Conservation (phyloP, 1,140 invertebrate species). For the Wasmannia auropunctata region DNA sequence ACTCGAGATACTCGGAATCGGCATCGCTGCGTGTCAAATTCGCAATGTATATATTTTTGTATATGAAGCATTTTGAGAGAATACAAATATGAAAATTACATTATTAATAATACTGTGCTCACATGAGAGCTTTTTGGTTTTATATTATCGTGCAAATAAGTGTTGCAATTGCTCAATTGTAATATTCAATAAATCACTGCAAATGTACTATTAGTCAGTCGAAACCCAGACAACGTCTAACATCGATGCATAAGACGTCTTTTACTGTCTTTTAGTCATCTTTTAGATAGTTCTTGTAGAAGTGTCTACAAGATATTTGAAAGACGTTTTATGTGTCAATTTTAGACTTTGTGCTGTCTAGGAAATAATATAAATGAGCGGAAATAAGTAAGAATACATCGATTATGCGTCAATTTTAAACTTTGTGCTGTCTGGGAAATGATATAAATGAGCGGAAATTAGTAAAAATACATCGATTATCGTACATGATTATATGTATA, state of each 20-base stretch:
- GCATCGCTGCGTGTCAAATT: not conserved
- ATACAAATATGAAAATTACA: not conserved
- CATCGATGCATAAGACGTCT: too few species aligned
- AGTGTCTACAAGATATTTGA: too few species aligned
- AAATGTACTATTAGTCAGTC: too few species aligned
- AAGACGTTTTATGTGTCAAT: too few species aligned
- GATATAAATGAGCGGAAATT: not conserved
- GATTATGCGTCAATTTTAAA: too few species aligned
- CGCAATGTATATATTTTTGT: constrained; percentile 10
- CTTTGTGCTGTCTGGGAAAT: not conserved
- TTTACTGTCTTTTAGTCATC: too few species aligned
- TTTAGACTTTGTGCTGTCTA: too few species aligned
- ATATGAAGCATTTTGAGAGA: not conserved
- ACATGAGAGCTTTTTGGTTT: not conserved
- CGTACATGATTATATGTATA: too few species aligned
- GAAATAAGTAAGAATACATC: not conserved
- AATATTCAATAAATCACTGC: not conserved
- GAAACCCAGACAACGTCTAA: too few species aligned
- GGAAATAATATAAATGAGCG: not conserved
- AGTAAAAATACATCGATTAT: not conserved
- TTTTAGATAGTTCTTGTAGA: too few species aligned
- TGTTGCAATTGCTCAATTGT: not conserved
- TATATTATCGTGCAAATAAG: not conserved
- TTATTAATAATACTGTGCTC: not conserved
- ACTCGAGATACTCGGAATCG: constrained; percentile 30